Evolutionary conservation across 2,888 invertebrate species (phyloP).

Genomic region (Tuta absoluta): DNA sequence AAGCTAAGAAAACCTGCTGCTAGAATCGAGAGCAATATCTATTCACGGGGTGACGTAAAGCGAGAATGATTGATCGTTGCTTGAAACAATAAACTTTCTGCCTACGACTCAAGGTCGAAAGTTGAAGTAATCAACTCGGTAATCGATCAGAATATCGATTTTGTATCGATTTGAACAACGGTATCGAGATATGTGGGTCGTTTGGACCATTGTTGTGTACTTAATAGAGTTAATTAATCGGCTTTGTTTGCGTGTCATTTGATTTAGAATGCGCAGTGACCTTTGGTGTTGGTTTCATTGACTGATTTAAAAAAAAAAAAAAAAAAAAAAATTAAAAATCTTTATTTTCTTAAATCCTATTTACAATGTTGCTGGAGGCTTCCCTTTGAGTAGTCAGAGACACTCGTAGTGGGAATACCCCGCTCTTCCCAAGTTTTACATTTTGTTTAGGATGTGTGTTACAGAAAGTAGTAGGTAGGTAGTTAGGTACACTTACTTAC

Average conservation of each 20-base stretch:
- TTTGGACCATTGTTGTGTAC: slow-evolving; percentile 18
- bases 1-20: neutral
- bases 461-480: no score
- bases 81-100: slow-evolving; percentile 54
- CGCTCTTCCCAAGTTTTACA: no score
- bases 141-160: slow-evolving; percentile 21
- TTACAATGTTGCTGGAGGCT: no score
- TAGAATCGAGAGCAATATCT: slow-evolving; percentile 1
- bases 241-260: slow-evolving; percentile 15
- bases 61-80: slow-evolving; percentile 49
- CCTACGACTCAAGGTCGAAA: slow-evolving; percentile 30
- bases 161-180: slow-evolving; percentile 27
- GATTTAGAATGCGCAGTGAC: slow-evolving; percentile 14
- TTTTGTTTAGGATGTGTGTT: no score
- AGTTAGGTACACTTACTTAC: no score
- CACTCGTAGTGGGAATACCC: no score
- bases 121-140: slow-evolving; percentile 21
- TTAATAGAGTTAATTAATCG: slow-evolving; percentile 17
- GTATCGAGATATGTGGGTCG: slow-evolving; percentile 12
- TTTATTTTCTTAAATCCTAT: no score
- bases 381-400: no score
- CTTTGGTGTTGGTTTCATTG: slow-evolving; percentile 4
- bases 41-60: slow-evolving; percentile 28
- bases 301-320: neutral
- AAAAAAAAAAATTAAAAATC: no score